These are phyloP conservation scores for Cantharis rustica DNA, from an alignment of 2,888 invertebrate species.

Conservation along the genomic window DNA sequence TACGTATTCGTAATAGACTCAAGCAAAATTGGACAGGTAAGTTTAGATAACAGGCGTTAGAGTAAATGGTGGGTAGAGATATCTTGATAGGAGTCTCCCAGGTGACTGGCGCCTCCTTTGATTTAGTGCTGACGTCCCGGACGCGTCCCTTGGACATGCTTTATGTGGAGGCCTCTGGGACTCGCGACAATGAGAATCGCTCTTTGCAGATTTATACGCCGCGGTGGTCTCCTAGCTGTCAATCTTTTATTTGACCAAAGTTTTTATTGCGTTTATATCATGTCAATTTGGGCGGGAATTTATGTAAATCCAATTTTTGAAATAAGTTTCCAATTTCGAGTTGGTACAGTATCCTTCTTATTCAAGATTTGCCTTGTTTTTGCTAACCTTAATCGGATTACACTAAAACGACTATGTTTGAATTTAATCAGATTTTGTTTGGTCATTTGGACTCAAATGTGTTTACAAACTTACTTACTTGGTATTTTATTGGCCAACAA, in stretches of 20 bases:
- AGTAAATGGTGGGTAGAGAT: constrained; percentile 38
- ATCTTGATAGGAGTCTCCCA: constrained; percentile 51
- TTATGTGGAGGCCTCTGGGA: constrained; percentile 50
- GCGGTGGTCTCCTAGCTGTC: constrained; percentile 54
- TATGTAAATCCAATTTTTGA: not conserved
- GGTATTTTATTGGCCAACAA: not conserved
- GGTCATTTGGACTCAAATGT: not conserved
- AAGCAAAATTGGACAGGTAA: constrained; percentile 37
- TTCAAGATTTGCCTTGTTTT: not conserved
- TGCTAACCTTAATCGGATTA: not conserved
- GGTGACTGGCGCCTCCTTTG: constrained; percentile 56
- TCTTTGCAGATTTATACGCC: constrained; percentile 53
- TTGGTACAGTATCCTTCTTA: not conserved
- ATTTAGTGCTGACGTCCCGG: constrained; percentile 53
- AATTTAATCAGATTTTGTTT: not conserved
- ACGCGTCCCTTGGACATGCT: constrained; percentile 49
- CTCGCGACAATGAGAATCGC: constrained; percentile 52
- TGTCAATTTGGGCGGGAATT: not conserved
- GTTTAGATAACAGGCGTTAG: constrained; percentile 38
- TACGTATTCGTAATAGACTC: constrained; percentile 27
- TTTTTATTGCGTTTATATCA: constrained; percentile 30
- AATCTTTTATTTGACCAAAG: constrained; percentile 43
- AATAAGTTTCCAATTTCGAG: not conserved
- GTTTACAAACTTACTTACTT: not conserved
- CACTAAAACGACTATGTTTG: not conserved